A percentile compares a stretch with the other conserved stretches of the same genome.
These are phyloP conservation scores for Ophthalmolycus amberensis DNA, from an alignment of 2,113 vertebrate genomes.

Conservation along the genomic window DNA sequence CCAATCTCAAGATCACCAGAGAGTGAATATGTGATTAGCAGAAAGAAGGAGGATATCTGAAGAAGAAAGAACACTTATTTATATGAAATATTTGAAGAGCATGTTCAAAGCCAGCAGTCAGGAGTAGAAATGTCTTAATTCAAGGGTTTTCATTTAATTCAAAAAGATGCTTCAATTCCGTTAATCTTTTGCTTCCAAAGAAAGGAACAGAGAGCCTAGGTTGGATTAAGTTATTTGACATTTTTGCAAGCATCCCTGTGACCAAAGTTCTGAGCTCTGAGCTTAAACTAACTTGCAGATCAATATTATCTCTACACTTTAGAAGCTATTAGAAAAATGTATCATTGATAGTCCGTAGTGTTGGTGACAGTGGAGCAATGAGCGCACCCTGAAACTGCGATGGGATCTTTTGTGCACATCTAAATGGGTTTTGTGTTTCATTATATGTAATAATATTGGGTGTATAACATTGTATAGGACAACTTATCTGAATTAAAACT, in stretches of 20 bases:
- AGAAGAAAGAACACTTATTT: conserved; percentile 21
- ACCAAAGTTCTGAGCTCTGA: conserved; percentile 9
- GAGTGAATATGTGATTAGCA: conserved; percentile 42
- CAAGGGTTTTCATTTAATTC: conserved; percentile 46
- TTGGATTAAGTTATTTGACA: conserved; percentile 26
- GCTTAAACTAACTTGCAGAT: conserved; percentile 2
- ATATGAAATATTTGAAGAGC: conserved; percentile 48
- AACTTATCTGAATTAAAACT: background rate
- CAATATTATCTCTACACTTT: background rate
- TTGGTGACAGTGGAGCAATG: background rate
- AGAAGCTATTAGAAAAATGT: background rate
- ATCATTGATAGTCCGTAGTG: background rate
- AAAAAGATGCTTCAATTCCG: conserved; percentile 37
- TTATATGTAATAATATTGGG: background rate
- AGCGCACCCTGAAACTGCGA: background rate
- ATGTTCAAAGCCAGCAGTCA: conserved; percentile 43
- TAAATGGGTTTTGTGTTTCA: too few species aligned
- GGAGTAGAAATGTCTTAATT: conserved; percentile 33
- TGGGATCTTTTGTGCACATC: background rate
- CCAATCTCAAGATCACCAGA: conserved; percentile 51
- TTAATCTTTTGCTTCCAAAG: conserved; percentile 41
- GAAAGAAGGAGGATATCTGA: conserved; percentile 20
- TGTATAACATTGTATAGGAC: background rate
- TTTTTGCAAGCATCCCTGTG: conserved; percentile 29
- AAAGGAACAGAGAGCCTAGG: conserved; percentile 21